Evolutionary conservation across 1,140 invertebrate species (phyloP).

Genomic region (Oscheius sp.): DNA sequence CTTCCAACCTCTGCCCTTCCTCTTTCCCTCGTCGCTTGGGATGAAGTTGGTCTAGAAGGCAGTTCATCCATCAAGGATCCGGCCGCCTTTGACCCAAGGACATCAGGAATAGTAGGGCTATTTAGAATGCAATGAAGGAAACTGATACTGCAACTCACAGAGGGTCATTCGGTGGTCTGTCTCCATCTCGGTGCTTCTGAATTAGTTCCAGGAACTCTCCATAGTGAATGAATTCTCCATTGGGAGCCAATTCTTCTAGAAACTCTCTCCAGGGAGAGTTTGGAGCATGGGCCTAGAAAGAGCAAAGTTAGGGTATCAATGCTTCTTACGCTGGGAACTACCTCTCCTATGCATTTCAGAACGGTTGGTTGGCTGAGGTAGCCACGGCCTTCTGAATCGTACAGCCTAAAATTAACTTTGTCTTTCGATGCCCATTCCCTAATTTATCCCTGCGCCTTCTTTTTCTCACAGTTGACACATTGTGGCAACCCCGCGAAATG

Average conservation of each 20-base stretch:
- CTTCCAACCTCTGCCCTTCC: not conserved
- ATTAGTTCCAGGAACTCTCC: not conserved
- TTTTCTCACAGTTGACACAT: too few species aligned
- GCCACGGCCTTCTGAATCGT: not conserved
- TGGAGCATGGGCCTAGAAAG: not conserved
- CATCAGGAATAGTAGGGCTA: not conserved
- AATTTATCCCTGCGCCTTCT: too few species aligned
- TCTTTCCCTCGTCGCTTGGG: not conserved
- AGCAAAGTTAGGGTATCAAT: not conserved
- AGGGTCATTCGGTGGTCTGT: not conserved
- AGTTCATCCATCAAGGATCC: not conserved
- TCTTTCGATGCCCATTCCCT: too few species aligned
- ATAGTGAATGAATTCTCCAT: constrained; percentile 1
- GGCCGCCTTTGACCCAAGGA: not conserved
- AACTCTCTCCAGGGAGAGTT: not conserved
- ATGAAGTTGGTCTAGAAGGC: not conserved
- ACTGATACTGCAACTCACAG: not conserved
- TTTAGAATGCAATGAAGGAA: not conserved
- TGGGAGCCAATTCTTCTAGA: not conserved
- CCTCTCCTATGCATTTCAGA: not conserved
- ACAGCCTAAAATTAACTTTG: not conserved
- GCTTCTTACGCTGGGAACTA: not conserved
- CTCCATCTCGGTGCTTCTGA: not conserved
- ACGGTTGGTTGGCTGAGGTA: not conserved
- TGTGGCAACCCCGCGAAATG: too few species aligned